Base-by-base conservation (phyloP, 1,140 invertebrate genomes). In the Macrotrachela quadricornifera region DNA sequence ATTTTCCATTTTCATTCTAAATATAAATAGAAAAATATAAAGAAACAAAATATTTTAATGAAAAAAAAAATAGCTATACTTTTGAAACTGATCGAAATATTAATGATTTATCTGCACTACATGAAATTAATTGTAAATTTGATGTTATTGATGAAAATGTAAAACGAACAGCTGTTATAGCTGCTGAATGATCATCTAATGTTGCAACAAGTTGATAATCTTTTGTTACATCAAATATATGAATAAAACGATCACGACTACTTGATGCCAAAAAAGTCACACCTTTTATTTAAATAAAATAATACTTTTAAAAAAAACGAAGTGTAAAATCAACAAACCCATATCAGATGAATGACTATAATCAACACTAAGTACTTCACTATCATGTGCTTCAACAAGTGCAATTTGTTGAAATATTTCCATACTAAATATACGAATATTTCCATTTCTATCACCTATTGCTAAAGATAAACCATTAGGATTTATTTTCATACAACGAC, bases 91-190 rank as follows among this genome's bases (percentile, higher is more conserved):
- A 77, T 57, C 90, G 73, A 63, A 95, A 91, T 56, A 97, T 82
- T 50, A 97, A 80, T 45, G 86, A 86, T 65, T 95, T 95, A 66
- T 97, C 91, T 6, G 87, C 87, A 11, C 88, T 85, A 69, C 88
- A 95, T 14, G 86, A 91, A 4, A 94, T 82, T 82, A 96, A 84
- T 65, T 90, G 81, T 17, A 74, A 59, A 51, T 67, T 61, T 21
- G 61, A 62, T 51, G 64, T 67, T 46, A 75, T 63, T 68, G 76
- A 64, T 61, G 63, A 62, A 56, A 68, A 75, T 39, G 85, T 77
- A 71, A 94, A 92, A 54, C 83, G 74, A 1, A 95, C 83, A 2
- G 88, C 83, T 1, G 84, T 90, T 56, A 96, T 91, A 12, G 85
- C 85, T 0, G 86, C 86, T 16, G 85, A 90, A 71, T 96, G 90